Conservation (phyloP, 2,888 invertebrate species). For the Epsilonema sp. region DNA sequence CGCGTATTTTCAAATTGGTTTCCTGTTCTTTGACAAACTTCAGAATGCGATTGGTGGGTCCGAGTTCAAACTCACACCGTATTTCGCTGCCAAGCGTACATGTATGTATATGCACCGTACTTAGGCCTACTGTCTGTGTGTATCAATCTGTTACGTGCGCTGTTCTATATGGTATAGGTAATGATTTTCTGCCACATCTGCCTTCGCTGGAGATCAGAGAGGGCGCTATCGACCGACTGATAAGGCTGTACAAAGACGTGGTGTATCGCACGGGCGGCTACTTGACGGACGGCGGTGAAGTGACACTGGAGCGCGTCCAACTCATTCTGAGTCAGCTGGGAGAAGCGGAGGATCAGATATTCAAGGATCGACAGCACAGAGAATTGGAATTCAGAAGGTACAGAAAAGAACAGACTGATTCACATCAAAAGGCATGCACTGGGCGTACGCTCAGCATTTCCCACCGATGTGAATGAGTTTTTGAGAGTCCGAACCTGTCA, state of each 20-base stretch:
- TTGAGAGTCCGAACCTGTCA: not conserved
- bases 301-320: constrained; percentile 76
- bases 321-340: constrained; percentile 80
- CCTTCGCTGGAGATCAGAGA: constrained; percentile 77
- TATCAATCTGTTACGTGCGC: too few species aligned
- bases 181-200: constrained; percentile 91
- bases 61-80: too few species aligned
- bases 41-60: too few species aligned
- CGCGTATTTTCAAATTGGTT: too few species aligned
- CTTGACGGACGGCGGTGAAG: constrained; percentile 80
- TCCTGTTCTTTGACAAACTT: too few species aligned
- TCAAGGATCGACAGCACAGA: constrained; percentile 62
- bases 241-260: constrained; percentile 75
- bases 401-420: not conserved
- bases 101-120: too few species aligned
- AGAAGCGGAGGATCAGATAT: constrained; percentile 85
- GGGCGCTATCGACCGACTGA: constrained; percentile 73
- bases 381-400: constrained; percentile 1
- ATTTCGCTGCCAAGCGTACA: too few species aligned
- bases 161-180: too few species aligned
- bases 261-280: constrained; percentile 80
- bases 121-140: too few species aligned
- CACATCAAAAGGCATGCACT: not conserved
- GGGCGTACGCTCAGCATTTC: constrained; percentile 12
- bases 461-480: not conserved